phyloP scores from a whole-genome alignment of 2,888 invertebrate genomes.

The Idaea aversata region DNA sequence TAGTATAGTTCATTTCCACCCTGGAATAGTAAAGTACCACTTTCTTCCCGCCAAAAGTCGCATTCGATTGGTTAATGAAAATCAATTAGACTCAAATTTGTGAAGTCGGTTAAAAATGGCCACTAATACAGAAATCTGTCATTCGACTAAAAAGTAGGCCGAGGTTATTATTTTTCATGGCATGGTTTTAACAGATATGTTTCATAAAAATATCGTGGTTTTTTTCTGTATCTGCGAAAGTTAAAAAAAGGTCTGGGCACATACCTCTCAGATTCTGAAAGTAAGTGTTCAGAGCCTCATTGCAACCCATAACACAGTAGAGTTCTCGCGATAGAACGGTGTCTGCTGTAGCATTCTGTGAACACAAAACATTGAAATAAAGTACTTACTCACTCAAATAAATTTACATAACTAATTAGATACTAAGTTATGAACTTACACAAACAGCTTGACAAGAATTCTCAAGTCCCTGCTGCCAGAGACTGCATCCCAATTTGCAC shows the following conservation, averaged over 20 bases:
- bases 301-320: slow-evolving; percentile 91
- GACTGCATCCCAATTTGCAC: slow-evolving; percentile 89
- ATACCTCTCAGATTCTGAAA: slow-evolving; percentile 85
- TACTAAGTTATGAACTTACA: slow-evolving; percentile 81
- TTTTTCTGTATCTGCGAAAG: too few species aligned
- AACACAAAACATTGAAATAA: slow-evolving; percentile 26
- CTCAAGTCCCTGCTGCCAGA: slow-evolving; percentile 88
- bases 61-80: too few species aligned
- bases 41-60: too few species aligned
- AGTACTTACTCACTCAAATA: neutral
- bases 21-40: too few species aligned
- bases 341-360: slow-evolving; percentile 86
- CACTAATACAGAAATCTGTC: too few species aligned
- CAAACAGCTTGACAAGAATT: slow-evolving; percentile 89
- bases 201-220: too few species aligned
- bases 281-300: slow-evolving; percentile 88
- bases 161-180: too few species aligned
- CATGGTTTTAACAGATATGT: too few species aligned
- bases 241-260: neutral
- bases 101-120: too few species aligned
- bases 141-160: too few species aligned
- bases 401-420: neutral
- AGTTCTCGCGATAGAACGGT: slow-evolving; percentile 84
- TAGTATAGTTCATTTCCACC: too few species aligned
- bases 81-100: too few species aligned